Conservation (phyloP, 1,140 invertebrate genomes). For the Lethocerus indicus region DNA sequence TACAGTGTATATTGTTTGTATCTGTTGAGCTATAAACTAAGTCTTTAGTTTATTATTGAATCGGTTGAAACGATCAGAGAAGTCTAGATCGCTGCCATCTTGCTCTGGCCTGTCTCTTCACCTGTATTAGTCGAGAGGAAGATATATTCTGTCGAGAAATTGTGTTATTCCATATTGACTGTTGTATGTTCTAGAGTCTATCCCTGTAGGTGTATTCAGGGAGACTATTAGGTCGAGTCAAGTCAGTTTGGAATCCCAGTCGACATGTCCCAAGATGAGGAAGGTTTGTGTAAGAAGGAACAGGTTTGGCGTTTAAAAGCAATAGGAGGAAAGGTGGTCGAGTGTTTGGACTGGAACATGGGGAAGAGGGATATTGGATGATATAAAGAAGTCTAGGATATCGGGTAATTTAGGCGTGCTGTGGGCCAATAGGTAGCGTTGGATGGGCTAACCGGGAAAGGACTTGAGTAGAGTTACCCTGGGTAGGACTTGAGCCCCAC, state of each 20-base stretch:
- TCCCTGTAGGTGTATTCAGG: background rate
- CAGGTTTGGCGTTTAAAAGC: background rate
- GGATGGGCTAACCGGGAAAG: constrained; percentile 7
- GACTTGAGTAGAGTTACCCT: constrained; percentile 20
- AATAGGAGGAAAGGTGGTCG: constrained; percentile 10
- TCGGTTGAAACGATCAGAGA: background rate
- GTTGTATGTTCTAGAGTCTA: background rate
- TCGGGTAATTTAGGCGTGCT: constrained; percentile 8
- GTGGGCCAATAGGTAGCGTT: constrained; percentile 12
- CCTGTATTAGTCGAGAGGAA: background rate
- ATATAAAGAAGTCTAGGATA: constrained; percentile 13
- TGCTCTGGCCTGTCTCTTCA: background rate
- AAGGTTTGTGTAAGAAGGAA: background rate
- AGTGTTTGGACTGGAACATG: background rate
- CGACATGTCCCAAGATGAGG: background rate
- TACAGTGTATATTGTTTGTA: too few relatives aligned
- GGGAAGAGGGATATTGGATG: background rate
- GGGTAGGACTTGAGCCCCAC: constrained; percentile 24
- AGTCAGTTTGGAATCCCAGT: background rate
- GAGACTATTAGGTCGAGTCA: background rate
- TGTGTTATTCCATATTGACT: background rate
- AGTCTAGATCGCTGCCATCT: background rate
- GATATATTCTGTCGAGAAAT: too few relatives aligned
- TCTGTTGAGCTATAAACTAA: too few relatives aligned
- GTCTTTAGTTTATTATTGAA: background rate